Evolutionary conservation across 2,797 vertebrate genomes (phyloP).

Genomic region (Hemitrygon akajei): DNA sequence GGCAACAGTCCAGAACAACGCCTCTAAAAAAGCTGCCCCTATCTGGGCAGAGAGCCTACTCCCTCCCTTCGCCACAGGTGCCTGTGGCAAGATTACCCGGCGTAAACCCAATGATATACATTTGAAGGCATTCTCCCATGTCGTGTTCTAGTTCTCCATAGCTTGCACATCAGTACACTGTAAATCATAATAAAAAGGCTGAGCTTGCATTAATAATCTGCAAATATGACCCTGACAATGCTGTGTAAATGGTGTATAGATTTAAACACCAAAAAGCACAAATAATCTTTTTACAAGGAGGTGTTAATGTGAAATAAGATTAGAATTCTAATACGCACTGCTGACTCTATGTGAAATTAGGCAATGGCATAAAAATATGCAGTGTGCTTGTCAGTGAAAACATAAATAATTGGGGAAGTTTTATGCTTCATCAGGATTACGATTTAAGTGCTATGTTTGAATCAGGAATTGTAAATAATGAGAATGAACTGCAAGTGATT

Average conservation of each 20-base stretch:
- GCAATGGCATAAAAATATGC: constrained; percentile 16
- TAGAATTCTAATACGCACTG: constrained; percentile 21
- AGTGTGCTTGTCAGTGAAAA: constrained; percentile 31
- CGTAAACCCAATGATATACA: background rate
- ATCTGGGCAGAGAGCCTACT: constrained; percentile 5
- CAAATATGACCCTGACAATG: constrained; percentile 18
- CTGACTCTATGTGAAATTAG: constrained; percentile 27
- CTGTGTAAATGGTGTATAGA: constrained; percentile 29
- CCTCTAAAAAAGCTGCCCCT: background rate
- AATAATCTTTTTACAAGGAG: constrained; percentile 35
- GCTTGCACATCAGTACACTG: constrained; percentile 10
- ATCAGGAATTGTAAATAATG: constrained; percentile 26
- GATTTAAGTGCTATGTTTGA: constrained; percentile 28
- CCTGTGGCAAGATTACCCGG: constrained; percentile 10
- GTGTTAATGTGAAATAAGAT: constrained; percentile 35
- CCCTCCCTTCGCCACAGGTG: background rate
- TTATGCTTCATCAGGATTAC: constrained; percentile 30
- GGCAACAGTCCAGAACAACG: background rate
- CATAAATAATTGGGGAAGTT: constrained; percentile 34
- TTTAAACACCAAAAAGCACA: constrained; percentile 33
- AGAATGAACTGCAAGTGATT: constrained; percentile 32
- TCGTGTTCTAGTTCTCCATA: background rate
- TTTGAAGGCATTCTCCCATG: background rate
- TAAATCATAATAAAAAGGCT: constrained; percentile 21
- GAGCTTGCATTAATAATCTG: constrained; percentile 18